Conservation (phyloP, 2,113 vertebrate species). For the Balaenoptera acutorostrata region DNA sequence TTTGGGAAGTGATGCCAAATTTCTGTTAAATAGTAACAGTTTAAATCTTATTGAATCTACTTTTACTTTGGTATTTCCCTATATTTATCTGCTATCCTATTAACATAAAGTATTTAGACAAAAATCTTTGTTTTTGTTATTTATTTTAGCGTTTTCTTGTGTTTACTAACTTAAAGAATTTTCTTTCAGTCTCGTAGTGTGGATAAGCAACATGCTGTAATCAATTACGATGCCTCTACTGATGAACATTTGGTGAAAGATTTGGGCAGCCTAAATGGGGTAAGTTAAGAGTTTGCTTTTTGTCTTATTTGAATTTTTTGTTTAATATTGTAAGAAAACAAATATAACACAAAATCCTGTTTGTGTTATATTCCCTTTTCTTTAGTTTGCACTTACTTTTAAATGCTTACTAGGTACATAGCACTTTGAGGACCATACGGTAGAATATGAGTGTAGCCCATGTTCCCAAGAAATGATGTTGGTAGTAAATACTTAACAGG, state of each 20-base stretch:
- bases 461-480: not conserved
- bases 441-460: not conserved
- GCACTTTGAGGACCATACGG: not conserved
- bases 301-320: not conserved
- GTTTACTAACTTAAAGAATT: not conserved
- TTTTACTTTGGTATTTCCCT: not conserved
- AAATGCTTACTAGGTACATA: not conserved
- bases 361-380: not conserved
- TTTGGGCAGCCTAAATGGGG: conserved; percentile 97
- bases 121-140: not conserved
- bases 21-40: not conserved
- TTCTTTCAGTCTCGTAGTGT: conserved; percentile 93
- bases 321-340: not conserved
- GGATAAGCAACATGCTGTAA: conserved; percentile 97
- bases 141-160: not conserved
- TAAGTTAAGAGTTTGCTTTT: conserved; percentile 79
- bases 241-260: conserved; percentile 98
- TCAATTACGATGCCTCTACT: conserved; percentile 92
- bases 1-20: not conserved
- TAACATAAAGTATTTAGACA: not conserved
- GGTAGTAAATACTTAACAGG: not conserved
- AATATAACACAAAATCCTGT: not conserved
- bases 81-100: not conserved
- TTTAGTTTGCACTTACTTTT: not conserved
- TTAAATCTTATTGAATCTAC: not conserved